Conservation (phyloP, 2,797 vertebrate species). For the Gymnopithys bicolor region DNA sequence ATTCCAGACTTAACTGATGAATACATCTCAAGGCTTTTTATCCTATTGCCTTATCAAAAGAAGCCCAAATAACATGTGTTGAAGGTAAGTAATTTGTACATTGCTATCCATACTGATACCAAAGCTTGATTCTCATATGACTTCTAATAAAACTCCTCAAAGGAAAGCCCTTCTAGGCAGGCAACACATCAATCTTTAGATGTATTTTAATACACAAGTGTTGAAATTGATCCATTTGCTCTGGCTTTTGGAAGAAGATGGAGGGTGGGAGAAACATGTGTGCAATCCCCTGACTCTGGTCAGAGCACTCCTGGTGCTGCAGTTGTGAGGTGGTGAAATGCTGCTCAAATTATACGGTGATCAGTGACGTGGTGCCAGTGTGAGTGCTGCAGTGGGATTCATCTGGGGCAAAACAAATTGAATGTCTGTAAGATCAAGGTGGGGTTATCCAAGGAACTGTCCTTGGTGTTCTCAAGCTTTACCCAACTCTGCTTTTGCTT, state of each 20-base stretch:
- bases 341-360: not conserved
- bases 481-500: not conserved
- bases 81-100: not conserved
- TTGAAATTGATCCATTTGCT: not conserved
- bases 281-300: not conserved
- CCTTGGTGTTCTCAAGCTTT: not conserved
- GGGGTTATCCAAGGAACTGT: not conserved
- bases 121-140: not conserved
- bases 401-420: not conserved
- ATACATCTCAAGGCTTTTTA: conserved; percentile 2
- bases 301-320: not conserved
- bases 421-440: not conserved
- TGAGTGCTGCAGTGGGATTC: not conserved
- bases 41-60: not conserved
- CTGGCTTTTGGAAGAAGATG: not conserved
- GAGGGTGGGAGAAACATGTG: not conserved
- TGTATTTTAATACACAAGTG: not conserved
- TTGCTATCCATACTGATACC: not conserved
- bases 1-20: not conserved
- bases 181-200: not conserved
- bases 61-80: not conserved
- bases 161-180: not conserved
- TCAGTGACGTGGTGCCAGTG: rapidly evolving
- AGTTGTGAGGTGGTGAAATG: not conserved
- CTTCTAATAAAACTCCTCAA: not conserved